phyloP scores from a whole-genome alignment of 2,888 invertebrate species.

The Fissipunctia ypsillon region DNA sequence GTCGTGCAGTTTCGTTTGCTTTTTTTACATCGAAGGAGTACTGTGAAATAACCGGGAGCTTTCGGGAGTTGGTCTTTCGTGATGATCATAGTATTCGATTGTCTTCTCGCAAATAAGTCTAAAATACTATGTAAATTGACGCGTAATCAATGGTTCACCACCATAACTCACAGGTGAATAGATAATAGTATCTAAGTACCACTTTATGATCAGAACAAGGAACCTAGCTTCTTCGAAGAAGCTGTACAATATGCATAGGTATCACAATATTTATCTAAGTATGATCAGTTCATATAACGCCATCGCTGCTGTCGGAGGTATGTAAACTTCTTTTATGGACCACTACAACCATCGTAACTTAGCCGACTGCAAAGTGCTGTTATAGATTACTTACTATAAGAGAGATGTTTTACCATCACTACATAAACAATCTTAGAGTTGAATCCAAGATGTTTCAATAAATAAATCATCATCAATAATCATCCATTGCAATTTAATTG shows the following conservation, averaged over 20 bases:
- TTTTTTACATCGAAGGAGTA: background rate
- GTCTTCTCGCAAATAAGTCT: background rate
- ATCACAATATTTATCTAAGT: conserved; percentile 1
- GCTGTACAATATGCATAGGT: background rate
- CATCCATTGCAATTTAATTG: background rate
- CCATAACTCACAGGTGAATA: background rate
- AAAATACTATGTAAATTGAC: background rate
- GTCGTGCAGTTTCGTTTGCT: conserved; percentile 14
- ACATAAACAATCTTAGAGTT: background rate
- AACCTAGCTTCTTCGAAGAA: background rate
- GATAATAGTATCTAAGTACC: background rate
- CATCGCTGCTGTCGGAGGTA: background rate
- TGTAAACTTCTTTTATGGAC: conserved; percentile 1
- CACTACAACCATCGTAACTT: background rate
- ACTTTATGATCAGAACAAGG: background rate
- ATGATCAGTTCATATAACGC: background rate
- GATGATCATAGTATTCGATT: background rate
- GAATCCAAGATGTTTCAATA: background rate
- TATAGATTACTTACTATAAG: background rate
- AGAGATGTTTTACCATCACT: background rate
- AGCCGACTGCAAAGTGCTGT: background rate
- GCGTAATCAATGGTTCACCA: background rate
- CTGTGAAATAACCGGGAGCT: background rate
- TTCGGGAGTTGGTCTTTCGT: background rate
- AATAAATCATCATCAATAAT: background rate